A percentile compares a stretch with the other conserved stretches of the same genome.
phyloP scores from a whole-genome alignment of 2,113 vertebrate genomes.

The Microcebus tavaratra region DNA sequence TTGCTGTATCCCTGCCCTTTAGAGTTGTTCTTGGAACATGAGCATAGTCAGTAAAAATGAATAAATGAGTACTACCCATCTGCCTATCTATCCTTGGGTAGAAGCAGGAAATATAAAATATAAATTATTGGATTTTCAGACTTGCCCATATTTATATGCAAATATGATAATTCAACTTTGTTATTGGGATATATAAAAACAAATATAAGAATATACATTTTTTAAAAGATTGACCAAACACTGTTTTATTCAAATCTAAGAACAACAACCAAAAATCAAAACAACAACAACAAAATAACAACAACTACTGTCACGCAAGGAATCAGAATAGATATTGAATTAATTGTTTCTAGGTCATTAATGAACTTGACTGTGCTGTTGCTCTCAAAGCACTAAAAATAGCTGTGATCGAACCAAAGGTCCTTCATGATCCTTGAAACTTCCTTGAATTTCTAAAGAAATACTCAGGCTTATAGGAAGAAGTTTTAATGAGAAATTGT shows the following conservation, averaged over 20 bases:
- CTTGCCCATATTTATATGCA: neutral
- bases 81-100: neutral
- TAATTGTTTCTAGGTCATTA: conserved; percentile 70
- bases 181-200: neutral
- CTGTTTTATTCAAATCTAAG: neutral
- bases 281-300: neutral
- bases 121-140: neutral
- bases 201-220: neutral
- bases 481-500: conserved; percentile 74
- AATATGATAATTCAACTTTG: neutral
- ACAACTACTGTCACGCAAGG: neutral
- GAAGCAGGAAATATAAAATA: neutral
- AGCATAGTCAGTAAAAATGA: neutral
- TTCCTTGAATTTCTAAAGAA: conserved; percentile 69
- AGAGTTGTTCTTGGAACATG: neutral
- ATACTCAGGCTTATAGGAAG: conserved; percentile 49
- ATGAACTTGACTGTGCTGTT: conserved; percentile 50
- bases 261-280: neutral
- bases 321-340: conserved; percentile 43
- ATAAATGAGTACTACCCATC: neutral
- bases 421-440: conserved; percentile 68
- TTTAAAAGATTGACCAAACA: conserved; percentile 4
- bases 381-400: conserved; percentile 69
- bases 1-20: neutral
- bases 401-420: conserved; percentile 32